Percentiles rank a stretch among this genome's conserved stretches.
Conservation (phyloP, 2,888 invertebrate species). For the Conops quadrifasciatus region DNA sequence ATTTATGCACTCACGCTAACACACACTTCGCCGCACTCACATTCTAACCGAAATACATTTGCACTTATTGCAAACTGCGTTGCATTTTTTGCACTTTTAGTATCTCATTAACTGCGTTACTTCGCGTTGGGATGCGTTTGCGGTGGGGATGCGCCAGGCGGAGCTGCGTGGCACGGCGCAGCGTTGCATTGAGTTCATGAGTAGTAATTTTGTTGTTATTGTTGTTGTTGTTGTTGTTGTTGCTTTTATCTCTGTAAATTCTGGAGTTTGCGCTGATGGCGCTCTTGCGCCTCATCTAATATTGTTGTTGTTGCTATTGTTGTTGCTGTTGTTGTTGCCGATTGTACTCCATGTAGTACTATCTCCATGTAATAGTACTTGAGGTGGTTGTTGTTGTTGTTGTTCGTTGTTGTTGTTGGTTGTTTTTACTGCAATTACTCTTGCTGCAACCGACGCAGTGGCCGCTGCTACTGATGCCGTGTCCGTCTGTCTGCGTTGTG, state of each 20-base stretch:
- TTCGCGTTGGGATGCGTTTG: too few relatives aligned
- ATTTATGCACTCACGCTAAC: too few relatives aligned
- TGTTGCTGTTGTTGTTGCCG: constrained; percentile 8
- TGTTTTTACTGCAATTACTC: constrained; percentile 17
- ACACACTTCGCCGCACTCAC: too few relatives aligned
- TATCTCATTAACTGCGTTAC: too few relatives aligned
- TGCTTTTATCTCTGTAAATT: background rate
- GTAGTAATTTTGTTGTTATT: background rate
- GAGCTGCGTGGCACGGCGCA: background rate
- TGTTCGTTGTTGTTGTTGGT: constrained; percentile 25
- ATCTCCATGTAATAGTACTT: too few relatives aligned
- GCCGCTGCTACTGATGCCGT: background rate
- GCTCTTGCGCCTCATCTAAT: constrained; percentile 9
- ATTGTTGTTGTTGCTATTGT: constrained; percentile 21
- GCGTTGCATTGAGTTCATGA: constrained; percentile 15
- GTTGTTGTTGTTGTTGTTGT: background rate
- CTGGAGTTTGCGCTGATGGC: constrained; percentile 33
- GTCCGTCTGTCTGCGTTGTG: background rate
- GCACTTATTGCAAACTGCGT: too few relatives aligned
- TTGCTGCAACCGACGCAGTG: background rate
- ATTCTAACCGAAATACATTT: too few relatives aligned
- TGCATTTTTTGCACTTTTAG: too few relatives aligned
- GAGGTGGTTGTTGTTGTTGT: constrained; percentile 17
- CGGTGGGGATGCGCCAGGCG: too few relatives aligned
- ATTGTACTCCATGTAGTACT: background rate